Percentiles rank a stretch among this genome's conserved stretches.
Conservation (phyloP, 2,797 vertebrate species). For the Rhinatrema bivittatum region DNA sequence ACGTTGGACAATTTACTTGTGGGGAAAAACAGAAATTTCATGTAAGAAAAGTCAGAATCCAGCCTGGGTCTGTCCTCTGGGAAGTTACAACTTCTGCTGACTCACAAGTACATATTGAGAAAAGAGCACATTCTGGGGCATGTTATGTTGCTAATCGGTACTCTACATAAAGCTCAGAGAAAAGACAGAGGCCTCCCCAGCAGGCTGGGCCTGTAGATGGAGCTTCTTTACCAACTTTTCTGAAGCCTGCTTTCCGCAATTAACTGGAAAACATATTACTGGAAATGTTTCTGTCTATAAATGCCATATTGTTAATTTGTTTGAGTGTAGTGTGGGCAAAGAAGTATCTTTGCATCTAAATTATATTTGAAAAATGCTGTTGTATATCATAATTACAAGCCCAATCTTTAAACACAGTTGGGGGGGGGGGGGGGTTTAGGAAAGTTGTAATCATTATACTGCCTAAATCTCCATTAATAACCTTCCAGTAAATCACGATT, state of each 20-base stretch:
- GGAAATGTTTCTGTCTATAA: slow-evolving; percentile 7
- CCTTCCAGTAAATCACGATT: too few relatives aligned
- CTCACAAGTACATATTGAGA: too few relatives aligned
- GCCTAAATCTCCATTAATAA: too few relatives aligned
- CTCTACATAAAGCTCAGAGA: not conserved
- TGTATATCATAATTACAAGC: not conserved
- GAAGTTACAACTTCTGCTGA: too few relatives aligned
- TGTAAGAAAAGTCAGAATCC: too few relatives aligned
- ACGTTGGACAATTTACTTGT: too few relatives aligned
- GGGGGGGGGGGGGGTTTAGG: slow-evolving; percentile 3
- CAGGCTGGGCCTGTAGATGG: slow-evolving; percentile 1
- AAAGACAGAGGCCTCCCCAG: not conserved
- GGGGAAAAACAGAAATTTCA: too few relatives aligned
- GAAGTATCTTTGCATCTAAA: slow-evolving; percentile 6
- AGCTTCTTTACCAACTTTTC: slow-evolving; percentile 6
- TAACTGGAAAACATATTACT: slow-evolving; percentile 1
- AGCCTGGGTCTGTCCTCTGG: too few relatives aligned
- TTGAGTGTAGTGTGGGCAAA: not conserved
- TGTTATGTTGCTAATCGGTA: too few relatives aligned
- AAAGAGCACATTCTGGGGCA: too few relatives aligned
- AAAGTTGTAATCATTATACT: slow-evolving; percentile 3
- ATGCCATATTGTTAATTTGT: slow-evolving; percentile 8
- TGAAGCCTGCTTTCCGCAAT: slow-evolving; percentile 1
- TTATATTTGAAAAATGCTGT: slow-evolving; percentile 8
- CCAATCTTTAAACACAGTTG: slow-evolving; percentile 12